Base-by-base conservation (phyloP, 1,140 invertebrate species). In the Spodoptera litura region DNA sequence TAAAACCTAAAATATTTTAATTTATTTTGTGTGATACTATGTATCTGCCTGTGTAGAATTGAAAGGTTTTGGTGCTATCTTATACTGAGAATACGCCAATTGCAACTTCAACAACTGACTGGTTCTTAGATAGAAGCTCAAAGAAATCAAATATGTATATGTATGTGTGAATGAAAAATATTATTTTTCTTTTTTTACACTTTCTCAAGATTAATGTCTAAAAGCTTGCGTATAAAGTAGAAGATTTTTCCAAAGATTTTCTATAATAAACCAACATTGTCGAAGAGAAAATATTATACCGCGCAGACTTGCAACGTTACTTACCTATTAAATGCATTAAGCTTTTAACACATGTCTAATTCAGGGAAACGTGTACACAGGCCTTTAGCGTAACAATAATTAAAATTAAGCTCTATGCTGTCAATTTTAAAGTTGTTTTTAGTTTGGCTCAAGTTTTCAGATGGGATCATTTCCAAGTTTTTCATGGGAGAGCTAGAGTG, bases 301-400 rank as follows among this genome's bases (percentile, higher is more conserved):
- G 58, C 44, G 35, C 68, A n/a, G 35, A 44, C 56, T 56, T 68
- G 59, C 62, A 77, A 68, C 59, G 74, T 76, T 79, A 82, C 79
- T 84, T 87, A 80, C 77, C 85, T 89, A 88, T 89, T 89, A 89
- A 92, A 80, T 89, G 87, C 86, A 91, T 91, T 89, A 90, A 89
- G 90, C 91, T 92, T 91, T 93, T 92, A 93, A 87, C 91, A 90
- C 90, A 91, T 92, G 88, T 88, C 88, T 91, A 92, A 93, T 92
- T 93, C 90, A 92, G 80, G 68, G 80, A 51, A 79, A 70, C 81
- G 79, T 73, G 80, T 72, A 71, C 78, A 82, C 78, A 68, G 74
- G 86, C 84, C 81, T 85, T 88, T 79, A 70, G n/a, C 15, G 6
- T 15, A 10, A 6, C 9, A 11, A 0, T 25, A 61, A 49, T 75